phyloP scores from a whole-genome alignment of 2,888 invertebrate genomes.

The Drosophila vallismaia region DNA sequence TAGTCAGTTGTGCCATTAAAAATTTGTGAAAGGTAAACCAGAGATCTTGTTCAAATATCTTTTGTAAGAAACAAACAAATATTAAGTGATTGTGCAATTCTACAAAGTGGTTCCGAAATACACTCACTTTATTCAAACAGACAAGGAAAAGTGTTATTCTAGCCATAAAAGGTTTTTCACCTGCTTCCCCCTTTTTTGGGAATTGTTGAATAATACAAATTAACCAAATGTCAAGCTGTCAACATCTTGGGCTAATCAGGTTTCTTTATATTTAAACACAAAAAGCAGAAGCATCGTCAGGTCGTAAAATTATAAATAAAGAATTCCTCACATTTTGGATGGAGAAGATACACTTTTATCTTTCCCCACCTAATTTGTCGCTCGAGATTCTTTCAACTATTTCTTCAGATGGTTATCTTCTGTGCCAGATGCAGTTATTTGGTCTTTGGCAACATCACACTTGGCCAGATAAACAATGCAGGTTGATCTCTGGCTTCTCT shows the following conservation, averaged over 20 bases:
- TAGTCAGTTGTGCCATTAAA: conserved; percentile 3
- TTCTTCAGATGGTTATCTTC: conserved; percentile 46
- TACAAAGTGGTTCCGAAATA: background rate
- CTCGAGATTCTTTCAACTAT: conserved; percentile 1
- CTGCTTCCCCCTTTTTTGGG: background rate
- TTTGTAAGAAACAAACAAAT: conserved; percentile 1
- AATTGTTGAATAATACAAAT: conserved; percentile 68
- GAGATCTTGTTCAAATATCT: background rate
- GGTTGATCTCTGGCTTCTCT: background rate
- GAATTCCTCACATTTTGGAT: conserved; percentile 12
- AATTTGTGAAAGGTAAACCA: conserved; percentile 5
- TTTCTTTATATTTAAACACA: conserved; percentile 57
- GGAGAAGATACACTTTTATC: conserved; percentile 22
- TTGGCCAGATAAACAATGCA: conserved; percentile 8
- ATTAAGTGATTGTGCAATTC: background rate
- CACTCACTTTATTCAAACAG: background rate
- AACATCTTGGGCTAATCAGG: conserved; percentile 65
- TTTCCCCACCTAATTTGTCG: conserved; percentile 5
- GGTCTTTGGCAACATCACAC: conserved; percentile 53
- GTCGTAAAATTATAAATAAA: conserved; percentile 40
- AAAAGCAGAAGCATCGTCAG: conserved; percentile 36
- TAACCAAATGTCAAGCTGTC: conserved; percentile 68
- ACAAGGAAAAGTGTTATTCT: background rate
- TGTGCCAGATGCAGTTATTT: conserved; percentile 41
- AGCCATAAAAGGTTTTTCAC: conserved; percentile 1